Evolutionary conservation across 1,140 invertebrate genomes (phyloP), one percentile per base, ranked within the genome.

Genomic region (Mya arenaria): DNA sequence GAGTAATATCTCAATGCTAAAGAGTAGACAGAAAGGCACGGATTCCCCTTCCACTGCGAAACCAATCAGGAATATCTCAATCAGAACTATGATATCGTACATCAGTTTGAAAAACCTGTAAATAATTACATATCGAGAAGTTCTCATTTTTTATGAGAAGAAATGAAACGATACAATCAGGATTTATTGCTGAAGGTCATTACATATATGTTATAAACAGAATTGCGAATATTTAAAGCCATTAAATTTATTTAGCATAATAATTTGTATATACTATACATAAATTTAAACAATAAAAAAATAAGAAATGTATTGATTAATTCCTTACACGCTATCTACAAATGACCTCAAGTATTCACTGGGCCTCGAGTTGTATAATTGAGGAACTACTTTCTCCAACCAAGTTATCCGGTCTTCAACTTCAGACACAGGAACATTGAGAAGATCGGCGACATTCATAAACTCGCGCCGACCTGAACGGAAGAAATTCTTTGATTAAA

Each of bases 401-500:
- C n/a, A 37, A 25, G 71, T 82, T 17, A 36, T 82, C 25, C 79
- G 17, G 17, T 73, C 79, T 6, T 44, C 52, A 23, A 82, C 79
- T 37, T 82, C 69, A 8, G 68, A 73, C 1, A 82, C 41, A 23
- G 68, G 79, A 4, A 82, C 79, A 65, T 82, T 82, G 19, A 82
- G 41, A 3, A 82, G 48, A 32, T 82, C 60, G 32, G 69, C 69
- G 19, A 82, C 79, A 32, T 71, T 82, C 79, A 82, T 71, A 37
- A 82, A 82, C 56, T 82, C 66, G 5, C 48, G 68, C 23, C 44
- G 32, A 17, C 68, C 79, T 82, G 60, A 15, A 37, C 52, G 23
- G 23, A 25, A 68, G 28, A 10, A 48, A n/a, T n/a, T n/a, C n/a
- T n/a, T n/a, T n/a, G n/a, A n/a, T n/a, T n/a, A n/a, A n/a, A n/a